Evolutionary conservation across 2,888 invertebrate genomes (phyloP), one percentile per base, ranked within the genome.

Genomic region (Chloroclysta siterata): DNA sequence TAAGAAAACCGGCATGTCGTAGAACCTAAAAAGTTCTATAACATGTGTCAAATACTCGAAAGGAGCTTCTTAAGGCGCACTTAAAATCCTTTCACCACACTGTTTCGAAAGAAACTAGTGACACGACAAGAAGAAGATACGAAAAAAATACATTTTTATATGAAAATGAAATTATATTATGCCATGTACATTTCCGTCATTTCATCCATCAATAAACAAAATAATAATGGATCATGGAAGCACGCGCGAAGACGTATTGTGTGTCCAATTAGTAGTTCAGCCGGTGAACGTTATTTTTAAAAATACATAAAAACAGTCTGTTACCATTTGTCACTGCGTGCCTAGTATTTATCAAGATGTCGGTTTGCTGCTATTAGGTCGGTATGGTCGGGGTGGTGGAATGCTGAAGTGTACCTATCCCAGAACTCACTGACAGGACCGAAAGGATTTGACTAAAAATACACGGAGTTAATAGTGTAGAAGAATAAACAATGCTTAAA

Each of bases 271-370:
- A 92, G 92, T 87, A 80, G 70, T 58, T 61, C 72, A 71, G 64
- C 71, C 76, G 80, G 78, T 79, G 81, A 80, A 78, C 77, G 80
- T 79, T 78, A 80, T 84, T 77, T 87, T 90, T 90, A 91, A 90
- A 92, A 90, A 92, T 92, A 92, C 83, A 80, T 88, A 89, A 90
- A 91, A 90, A 90, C 90, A 90, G 87, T 87, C 89, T 83, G 87
- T 88, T 85, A 85, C 90, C 89, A 91, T 93, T 93, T 92, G 92
- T 92, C 92, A 93, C 87, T 82, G 85, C 77, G 84, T 87, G 85
- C 89, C 83, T 80, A 85, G 90, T 88, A 87, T 91, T 92, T 91
- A 93, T 92, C 92, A 91, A 87, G 91, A 90, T 89, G 82, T 78
- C 77, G 83, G 83, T 84, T 80, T 77, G 81, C 78, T 69, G 74